Conservation (phyloP, 2,113 vertebrate genomes). For the Probosciger aterrimus region DNA sequence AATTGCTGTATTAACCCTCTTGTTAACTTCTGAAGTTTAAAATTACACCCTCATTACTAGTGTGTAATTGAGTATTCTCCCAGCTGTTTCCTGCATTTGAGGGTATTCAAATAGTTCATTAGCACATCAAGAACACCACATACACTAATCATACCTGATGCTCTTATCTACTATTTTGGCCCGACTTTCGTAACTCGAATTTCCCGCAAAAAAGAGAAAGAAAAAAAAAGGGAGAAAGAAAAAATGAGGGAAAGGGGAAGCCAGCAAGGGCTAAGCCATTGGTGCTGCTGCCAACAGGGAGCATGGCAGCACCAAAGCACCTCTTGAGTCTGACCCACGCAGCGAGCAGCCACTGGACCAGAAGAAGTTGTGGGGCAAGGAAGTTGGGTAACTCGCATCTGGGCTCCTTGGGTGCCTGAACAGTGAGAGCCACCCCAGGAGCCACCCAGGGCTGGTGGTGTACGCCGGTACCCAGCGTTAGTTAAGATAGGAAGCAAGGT, state of each 20-base stretch:
- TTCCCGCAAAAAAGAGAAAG: not conserved
- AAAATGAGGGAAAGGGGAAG: not conserved
- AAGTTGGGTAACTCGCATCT: not conserved
- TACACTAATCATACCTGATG: constrained; percentile 22
- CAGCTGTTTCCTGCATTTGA: constrained; percentile 53
- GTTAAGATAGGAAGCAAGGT: not conserved
- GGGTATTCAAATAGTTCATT: constrained; percentile 59
- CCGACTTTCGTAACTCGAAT: not conserved
- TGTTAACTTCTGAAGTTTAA: constrained; percentile 63
- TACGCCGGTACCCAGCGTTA: not conserved
- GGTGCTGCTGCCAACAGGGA: rapidly evolving
- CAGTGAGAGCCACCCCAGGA: not conserved
- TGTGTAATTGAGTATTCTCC: constrained; percentile 52
- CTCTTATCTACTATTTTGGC: constrained; percentile 28
- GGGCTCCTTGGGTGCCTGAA: not conserved
- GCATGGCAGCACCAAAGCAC: not conserved
- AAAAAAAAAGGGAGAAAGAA: not conserved
- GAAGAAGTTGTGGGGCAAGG: not conserved
- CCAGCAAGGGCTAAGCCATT: not conserved
- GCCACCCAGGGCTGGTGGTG: not conserved
- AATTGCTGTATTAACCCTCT: constrained; percentile 53
- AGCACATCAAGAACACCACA: constrained; percentile 22
- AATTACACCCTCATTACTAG: constrained; percentile 51
- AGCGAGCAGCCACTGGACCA: not conserved
- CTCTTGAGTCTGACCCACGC: not conserved